Evolutionary conservation across 2,888 invertebrate genomes (phyloP).

Genomic region (Clistopyga incitator): DNA sequence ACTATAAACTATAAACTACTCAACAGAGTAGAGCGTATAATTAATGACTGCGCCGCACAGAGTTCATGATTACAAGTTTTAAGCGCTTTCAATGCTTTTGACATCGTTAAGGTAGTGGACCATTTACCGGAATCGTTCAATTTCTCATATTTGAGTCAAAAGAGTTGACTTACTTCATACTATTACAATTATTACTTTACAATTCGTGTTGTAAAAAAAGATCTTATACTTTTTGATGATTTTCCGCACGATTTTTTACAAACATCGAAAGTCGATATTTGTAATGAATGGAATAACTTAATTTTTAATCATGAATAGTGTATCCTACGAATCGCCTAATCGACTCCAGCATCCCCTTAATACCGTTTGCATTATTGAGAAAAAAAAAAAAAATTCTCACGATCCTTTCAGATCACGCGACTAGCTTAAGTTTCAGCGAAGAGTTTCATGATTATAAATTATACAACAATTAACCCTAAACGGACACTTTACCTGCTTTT

Average conservation of each 20-base stretch:
- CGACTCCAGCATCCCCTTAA: too few species aligned
- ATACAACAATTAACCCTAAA: not conserved
- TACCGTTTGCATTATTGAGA: too few species aligned
- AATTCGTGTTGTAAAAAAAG: too few species aligned
- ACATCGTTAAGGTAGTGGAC: not conserved
- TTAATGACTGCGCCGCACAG: conserved; percentile 4
- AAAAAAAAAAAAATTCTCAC: too few species aligned
- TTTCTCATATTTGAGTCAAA: not conserved
- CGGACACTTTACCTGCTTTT: not conserved
- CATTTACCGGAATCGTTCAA: conserved; percentile 4
- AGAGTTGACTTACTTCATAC: too few species aligned
- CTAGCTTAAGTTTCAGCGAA: not conserved
- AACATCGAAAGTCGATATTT: too few species aligned
- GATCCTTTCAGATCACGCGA: not conserved
- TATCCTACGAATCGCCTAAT: too few species aligned
- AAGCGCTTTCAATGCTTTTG: not conserved
- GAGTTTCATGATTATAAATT: not conserved
- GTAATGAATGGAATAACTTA: too few species aligned
- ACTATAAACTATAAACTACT: conserved; percentile 15
- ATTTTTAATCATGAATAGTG: too few species aligned
- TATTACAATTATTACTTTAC: too few species aligned
- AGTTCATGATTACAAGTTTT: not conserved
- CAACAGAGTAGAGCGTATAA: conserved; percentile 5
- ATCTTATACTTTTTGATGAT: too few species aligned
- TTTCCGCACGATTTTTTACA: too few species aligned